Evolutionary conservation across 2,113 vertebrate species (phyloP).

Genomic region (Nannospalax galili): DNA sequence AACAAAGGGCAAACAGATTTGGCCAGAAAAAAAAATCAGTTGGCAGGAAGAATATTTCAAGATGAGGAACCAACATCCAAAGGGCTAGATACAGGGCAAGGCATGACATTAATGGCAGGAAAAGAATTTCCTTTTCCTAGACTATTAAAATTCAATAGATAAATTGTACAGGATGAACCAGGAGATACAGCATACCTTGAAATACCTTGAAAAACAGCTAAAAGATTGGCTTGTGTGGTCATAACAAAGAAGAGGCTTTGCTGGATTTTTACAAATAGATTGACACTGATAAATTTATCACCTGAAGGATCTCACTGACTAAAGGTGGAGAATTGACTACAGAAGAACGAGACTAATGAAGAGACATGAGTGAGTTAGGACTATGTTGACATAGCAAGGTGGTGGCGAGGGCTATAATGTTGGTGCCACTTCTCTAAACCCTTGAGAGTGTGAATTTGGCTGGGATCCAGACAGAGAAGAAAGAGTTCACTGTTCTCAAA

Average conservation of each 20-base stretch:
- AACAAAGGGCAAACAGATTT: not conserved
- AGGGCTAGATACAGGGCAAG: not conserved
- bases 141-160: slow-evolving; percentile 22
- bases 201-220: not conserved
- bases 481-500: not conserved
- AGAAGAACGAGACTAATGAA: not conserved
- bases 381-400: not conserved
- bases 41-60: not conserved
- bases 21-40: not conserved
- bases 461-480: not conserved
- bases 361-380: not conserved
- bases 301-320: not conserved
- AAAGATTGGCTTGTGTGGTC: not conserved
- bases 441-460: not conserved
- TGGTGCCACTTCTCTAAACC: not conserved
- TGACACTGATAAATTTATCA: not conserved
- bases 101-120: not conserved
- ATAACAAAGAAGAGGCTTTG: not conserved
- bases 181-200: not conserved
- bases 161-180: not conserved
- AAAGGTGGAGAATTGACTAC: not conserved
- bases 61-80: not conserved
- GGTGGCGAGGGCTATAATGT: not conserved
- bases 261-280: not conserved
- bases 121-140: not conserved